A percentile compares a stretch with the other conserved stretches of the same genome.
phyloP scores from a whole-genome alignment of 2,113 vertebrate genomes.

The Myanophis thanlyinensis region DNA sequence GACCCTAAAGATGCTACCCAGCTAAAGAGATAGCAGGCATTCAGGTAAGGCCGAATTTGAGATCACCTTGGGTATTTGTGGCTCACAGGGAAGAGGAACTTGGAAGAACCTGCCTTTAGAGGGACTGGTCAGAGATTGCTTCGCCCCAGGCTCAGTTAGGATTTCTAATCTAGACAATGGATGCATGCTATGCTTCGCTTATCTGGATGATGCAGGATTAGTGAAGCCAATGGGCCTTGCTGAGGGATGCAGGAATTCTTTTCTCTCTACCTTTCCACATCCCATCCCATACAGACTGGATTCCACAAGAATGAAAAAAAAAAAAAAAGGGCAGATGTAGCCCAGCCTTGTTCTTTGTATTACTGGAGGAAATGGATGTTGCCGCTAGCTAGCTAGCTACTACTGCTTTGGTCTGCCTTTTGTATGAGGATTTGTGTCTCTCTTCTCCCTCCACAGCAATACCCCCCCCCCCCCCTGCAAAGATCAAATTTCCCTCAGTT shows the following conservation, averaged over 20 bases:
- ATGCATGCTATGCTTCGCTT: background rate
- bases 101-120: background rate
- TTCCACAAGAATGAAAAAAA: background rate
- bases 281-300: background rate
- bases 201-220: too few relatives aligned
- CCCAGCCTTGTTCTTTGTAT: background rate
- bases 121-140: background rate
- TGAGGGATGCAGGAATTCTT: background rate
- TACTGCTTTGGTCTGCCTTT: background rate
- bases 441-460: background rate
- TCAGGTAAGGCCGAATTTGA: background rate
- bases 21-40: background rate
- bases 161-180: background rate
- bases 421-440: background rate
- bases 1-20: background rate
- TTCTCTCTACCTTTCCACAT: background rate
- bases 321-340: too few relatives aligned
- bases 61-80: background rate
- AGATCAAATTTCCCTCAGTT: background rate
- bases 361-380: background rate
- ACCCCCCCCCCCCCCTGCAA: background rate
- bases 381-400: background rate
- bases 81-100: background rate
- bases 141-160: background rate
- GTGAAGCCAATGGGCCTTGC: background rate